Evolutionary conservation across 1,140 invertebrate genomes (phyloP).

Genomic region (Akabosia matsudoensis): DNA sequence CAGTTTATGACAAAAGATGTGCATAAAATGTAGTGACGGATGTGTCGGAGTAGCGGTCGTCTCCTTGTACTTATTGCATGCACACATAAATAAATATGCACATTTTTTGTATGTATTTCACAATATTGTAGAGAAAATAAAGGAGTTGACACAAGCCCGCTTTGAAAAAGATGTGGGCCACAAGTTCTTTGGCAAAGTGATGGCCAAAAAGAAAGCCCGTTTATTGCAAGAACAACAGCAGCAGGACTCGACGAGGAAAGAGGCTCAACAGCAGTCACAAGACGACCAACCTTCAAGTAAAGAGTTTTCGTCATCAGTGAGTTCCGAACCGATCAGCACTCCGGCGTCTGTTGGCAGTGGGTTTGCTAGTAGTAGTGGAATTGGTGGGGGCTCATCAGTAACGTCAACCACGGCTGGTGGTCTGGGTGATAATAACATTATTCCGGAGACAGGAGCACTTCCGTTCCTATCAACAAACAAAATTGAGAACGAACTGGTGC

Average conservation of each 20-base stretch:
- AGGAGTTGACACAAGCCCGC: conserved; percentile 8
- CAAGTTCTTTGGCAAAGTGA: conserved; percentile 36
- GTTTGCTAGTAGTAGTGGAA: conserved; percentile 10
- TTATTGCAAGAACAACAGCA: background rate
- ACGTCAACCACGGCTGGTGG: background rate
- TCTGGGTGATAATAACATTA: background rate
- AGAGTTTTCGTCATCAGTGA: conserved; percentile 12
- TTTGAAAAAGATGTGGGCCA: conserved; percentile 34
- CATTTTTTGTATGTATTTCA: background rate
- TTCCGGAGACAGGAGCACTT: conserved; percentile 8
- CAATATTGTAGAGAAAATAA: conserved; percentile 18
- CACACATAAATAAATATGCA: background rate
- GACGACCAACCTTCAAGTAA: conserved; percentile 6
- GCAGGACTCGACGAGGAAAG: background rate
- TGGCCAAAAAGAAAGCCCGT: conserved; percentile 28
- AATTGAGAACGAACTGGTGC: conserved; percentile 33
- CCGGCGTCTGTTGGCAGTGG: background rate
- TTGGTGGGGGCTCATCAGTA: conserved; percentile 14
- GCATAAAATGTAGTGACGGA: background rate
- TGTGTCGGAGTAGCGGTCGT: background rate
- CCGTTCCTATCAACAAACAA: background rate
- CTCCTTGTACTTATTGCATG: background rate
- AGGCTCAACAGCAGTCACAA: background rate
- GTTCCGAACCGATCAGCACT: conserved; percentile 10
- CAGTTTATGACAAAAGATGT: background rate